These are phyloP conservation scores for Eupithecia inturbata DNA, from an alignment of 2,888 invertebrate genomes.

Conservation along the genomic window DNA sequence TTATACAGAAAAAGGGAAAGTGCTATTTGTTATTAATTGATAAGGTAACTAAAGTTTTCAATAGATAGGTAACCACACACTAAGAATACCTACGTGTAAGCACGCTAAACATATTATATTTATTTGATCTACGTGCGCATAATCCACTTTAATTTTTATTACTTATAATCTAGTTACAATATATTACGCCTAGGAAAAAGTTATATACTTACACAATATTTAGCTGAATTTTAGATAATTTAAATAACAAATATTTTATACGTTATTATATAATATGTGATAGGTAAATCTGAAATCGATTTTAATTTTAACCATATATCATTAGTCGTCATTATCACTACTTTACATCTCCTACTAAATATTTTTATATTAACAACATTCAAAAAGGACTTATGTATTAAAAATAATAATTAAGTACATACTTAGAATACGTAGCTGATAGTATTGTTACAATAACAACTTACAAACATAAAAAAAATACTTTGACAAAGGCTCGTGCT, in stretches of 20 bases:
- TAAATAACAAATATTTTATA: neutral
- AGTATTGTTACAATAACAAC: neutral
- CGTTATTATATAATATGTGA: neutral
- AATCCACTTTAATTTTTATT: constrained; percentile 30
- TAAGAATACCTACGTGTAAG: constrained; percentile 53
- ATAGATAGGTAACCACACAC: constrained; percentile 48
- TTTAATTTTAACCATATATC: neutral
- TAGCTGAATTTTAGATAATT: neutral
- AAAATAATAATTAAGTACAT: neutral
- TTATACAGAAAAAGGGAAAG: neutral
- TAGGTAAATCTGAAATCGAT: neutral
- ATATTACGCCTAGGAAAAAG: constrained; percentile 1
- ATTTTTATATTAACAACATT: constrained; percentile 3
- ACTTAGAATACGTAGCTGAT: constrained; percentile 1
- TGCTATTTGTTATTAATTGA: neutral
- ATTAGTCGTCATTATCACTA: neutral
- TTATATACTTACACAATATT: constrained; percentile 1
- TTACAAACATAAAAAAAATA: constrained; percentile 1
- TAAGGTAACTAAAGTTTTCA: constrained; percentile 23
- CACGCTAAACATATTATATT: constrained; percentile 57
- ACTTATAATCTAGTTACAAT: neutral
- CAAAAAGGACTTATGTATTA: neutral
- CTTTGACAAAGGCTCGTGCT: neutral
- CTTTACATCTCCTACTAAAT: neutral
- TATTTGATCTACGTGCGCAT: constrained; percentile 76